A percentile compares a stretch with the other conserved stretches of the same genome.
Conservation (phyloP, 2,113 vertebrate species). For the Eptesicus fuscus region DNA sequence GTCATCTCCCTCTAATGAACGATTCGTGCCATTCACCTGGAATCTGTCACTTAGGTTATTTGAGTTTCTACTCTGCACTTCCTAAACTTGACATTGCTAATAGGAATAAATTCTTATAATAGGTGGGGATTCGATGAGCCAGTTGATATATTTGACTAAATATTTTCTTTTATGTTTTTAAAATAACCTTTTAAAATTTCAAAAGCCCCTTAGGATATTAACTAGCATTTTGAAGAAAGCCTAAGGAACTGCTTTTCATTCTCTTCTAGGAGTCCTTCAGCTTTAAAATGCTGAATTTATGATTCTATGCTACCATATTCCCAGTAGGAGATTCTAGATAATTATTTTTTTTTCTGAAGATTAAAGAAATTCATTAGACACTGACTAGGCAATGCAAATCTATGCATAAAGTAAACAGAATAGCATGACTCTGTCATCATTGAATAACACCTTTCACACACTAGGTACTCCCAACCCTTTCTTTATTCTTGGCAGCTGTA, state of each 20-base stretch:
- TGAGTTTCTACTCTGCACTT: background rate
- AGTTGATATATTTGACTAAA: background rate
- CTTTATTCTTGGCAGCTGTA: background rate
- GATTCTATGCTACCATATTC: background rate
- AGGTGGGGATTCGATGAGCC: background rate
- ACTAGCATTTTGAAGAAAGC: background rate
- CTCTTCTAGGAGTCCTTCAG: background rate
- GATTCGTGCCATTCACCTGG: background rate
- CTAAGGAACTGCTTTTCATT: background rate
- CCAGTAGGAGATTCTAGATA: background rate
- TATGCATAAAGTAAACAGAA: background rate
- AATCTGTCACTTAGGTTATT: background rate
- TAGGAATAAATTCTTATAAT: background rate
- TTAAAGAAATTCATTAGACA: background rate
- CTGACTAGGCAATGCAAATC: background rate
- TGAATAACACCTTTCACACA: background rate
- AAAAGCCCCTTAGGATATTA: background rate
- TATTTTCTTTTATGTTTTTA: background rate
- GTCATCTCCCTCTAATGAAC: background rate
- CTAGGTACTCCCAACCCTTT: background rate
- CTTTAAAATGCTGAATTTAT: slow-evolving; percentile 10
- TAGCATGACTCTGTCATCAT: background rate
- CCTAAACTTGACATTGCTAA: background rate
- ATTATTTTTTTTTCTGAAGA: background rate
- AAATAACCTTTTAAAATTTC: slow-evolving; percentile 32